Evolutionary conservation across 1,140 invertebrate species (phyloP), one percentile per base, ranked within the genome.

Genomic region (Drosophila tristis): DNA sequence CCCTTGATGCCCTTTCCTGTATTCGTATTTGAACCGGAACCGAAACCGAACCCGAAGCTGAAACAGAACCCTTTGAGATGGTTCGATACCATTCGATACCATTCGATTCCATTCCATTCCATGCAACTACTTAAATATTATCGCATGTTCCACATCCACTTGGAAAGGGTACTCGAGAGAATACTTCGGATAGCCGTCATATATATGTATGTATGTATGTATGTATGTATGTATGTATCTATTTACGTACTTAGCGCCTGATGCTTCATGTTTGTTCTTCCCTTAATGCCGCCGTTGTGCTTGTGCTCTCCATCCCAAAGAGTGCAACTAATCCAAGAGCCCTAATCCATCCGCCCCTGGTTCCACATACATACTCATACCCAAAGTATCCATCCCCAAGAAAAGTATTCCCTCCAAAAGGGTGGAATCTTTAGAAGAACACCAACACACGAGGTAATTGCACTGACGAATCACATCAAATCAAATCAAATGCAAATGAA

Each of bases 391-490:
- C 35, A 39, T 39, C 4, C 11, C 35, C 8, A 58, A 63, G 44
- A 42, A 31, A 31, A 26, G 53, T 39, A 35, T 53, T 29, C 29
- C 29, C 29, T 29, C 29, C 6, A 29, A 29, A 29, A 29, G 29
- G 29, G 29, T 29, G 29, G 29, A 2, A 31, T 31, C 31, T 2
- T 9, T 5, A 29, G 6, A 31, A 56, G 35, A 58, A 70, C 51
- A 53, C 15, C 31, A 74, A 25, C 39, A 15, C 50, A 74, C 71
- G 70, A 74, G 70, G 70, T 74, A 74, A 74, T 74, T 74, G 72
- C 61, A 74, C n/a, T 48, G 39, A 49, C 31, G 29, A 48, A 45
- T 44, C 63, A 56, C 73, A 55, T 51, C 43, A 35, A 60, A 72
- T 72, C 39, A 54, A 45, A 71, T 5, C 47, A 26, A 35, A 70